Base-by-base conservation (phyloP, 2,113 vertebrate genomes). In the Coptodon bakossiorum region DNA sequence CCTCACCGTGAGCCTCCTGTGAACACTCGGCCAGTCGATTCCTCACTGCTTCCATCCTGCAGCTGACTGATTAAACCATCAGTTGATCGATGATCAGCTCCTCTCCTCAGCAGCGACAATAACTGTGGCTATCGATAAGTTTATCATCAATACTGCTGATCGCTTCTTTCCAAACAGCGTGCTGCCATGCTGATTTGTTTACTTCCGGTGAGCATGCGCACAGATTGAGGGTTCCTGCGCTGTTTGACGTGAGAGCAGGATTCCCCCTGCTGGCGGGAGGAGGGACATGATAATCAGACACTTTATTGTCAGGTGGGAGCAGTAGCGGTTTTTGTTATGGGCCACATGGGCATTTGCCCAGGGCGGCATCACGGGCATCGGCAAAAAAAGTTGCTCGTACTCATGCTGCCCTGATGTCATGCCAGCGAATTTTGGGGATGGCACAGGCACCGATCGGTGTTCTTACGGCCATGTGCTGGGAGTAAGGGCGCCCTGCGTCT, bases 1-100 rank as follows among this genome's bases (percentile, higher is more conserved):
- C n/a, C 91, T 94, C 81, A 96, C 96, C 96, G 22, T 94, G 96
- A 87, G 96, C 96, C 87, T 97, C 96, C 61, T 63, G 53, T 4
- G 96, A 85, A 81, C 95, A 95, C 45, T 94, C 52, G 34, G 53
- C 73, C 87, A 97, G 89, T 19, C 86, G 89, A 16, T 93, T 88
- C 78, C 81, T 95, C 40, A 96, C 91, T 9, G 61, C 19, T 31
- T 95, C 95, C 94, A 95, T 95, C 36, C 27, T 19, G 5, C 54
- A 82, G 56, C 56, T 50, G 43, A 76, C 24, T n/a, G 16, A 53
- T 85, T 91, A 10, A 85, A 82, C n/a, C 13, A 36, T 13, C 31
- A 52, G 52, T 36, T 0, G 34, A 43, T 27, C 40, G 36, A 24
- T 80, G 66, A 76, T 50, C 43, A 0, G 45, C 24, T 68, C 6